A percentile compares a stretch with the other conserved stretches of the same genome.
These are phyloP conservation scores for Psilopogon haemacephalus DNA, from an alignment of 2,113 vertebrate genomes.

Conservation along the genomic window DNA sequence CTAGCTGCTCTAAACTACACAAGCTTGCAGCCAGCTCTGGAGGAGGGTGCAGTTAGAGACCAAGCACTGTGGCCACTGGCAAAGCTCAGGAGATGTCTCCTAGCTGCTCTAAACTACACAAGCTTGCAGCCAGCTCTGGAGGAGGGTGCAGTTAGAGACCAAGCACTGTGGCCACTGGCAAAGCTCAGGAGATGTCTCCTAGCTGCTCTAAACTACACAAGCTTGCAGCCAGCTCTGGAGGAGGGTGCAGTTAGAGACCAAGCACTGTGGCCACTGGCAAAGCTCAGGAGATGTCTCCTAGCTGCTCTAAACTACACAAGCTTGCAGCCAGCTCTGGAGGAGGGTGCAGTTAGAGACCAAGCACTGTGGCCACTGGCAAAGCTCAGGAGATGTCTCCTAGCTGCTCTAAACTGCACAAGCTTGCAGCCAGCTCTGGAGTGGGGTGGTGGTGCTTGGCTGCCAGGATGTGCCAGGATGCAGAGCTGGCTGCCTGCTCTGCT, in stretches of 20 bases:
- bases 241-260: too few species aligned
- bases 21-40: background rate
- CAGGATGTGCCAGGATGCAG: background rate
- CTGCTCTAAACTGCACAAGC: background rate
- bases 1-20: background rate
- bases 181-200: background rate
- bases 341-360: background rate
- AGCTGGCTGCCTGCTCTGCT: background rate
- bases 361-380: background rate
- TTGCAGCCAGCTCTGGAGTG: background rate
- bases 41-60: too few species aligned
- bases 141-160: too few species aligned
- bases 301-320: background rate
- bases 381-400: background rate
- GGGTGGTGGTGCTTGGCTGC: background rate
- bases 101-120: background rate
- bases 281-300: background rate
- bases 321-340: background rate
- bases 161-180: background rate
- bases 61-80: background rate
- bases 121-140: background rate
- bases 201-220: background rate
- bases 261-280: background rate
- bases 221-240: background rate
- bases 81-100: background rate